phyloP scores from a whole-genome alignment of 2,888 invertebrate species.

The Drosophila sordidapex region DNA sequence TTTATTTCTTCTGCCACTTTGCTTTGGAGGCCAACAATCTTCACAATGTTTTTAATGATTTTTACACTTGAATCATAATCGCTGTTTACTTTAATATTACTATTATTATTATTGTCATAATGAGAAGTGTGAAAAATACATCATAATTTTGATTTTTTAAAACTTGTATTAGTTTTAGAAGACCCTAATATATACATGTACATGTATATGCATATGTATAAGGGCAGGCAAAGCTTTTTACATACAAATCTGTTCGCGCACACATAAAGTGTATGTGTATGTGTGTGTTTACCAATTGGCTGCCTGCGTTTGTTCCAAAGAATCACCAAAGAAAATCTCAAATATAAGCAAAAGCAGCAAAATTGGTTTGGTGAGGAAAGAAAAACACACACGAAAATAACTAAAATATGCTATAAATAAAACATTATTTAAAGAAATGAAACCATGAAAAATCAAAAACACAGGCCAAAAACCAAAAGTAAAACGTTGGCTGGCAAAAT shows the following conservation, averaged over 20 bases:
- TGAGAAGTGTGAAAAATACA: slow-evolving; percentile 25
- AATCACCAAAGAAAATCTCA: slow-evolving; percentile 59
- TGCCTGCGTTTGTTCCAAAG: slow-evolving; percentile 66
- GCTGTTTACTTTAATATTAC: slow-evolving; percentile 52
- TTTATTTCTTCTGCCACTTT: slow-evolving; percentile 19
- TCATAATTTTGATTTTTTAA: slow-evolving; percentile 12
- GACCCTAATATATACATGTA: slow-evolving; percentile 7
- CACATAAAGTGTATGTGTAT: slow-evolving; percentile 31
- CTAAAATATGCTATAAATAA: slow-evolving; percentile 82
- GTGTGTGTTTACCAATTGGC: slow-evolving; percentile 35
- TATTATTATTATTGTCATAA: slow-evolving; percentile 28
- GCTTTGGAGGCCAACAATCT: slow-evolving; percentile 56
- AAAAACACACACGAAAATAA: slow-evolving; percentile 80
- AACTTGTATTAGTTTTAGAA: background rate
- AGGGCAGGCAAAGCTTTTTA: slow-evolving; percentile 20
- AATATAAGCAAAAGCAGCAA: slow-evolving; percentile 59
- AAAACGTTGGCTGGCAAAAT: slow-evolving; percentile 68
- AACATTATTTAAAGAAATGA: slow-evolving; percentile 84
- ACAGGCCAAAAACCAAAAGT: slow-evolving; percentile 54
- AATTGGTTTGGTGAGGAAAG: slow-evolving; percentile 58
- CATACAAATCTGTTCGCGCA: slow-evolving; percentile 64
- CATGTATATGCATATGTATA: background rate
- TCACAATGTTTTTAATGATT: slow-evolving; percentile 18
- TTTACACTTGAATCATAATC: slow-evolving; percentile 52
- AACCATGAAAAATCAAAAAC: slow-evolving; percentile 82